Evolutionary conservation across 2,888 invertebrate species (phyloP), one percentile per base, ranked within the genome.

Genomic region (Oligia fasciuncula): DNA sequence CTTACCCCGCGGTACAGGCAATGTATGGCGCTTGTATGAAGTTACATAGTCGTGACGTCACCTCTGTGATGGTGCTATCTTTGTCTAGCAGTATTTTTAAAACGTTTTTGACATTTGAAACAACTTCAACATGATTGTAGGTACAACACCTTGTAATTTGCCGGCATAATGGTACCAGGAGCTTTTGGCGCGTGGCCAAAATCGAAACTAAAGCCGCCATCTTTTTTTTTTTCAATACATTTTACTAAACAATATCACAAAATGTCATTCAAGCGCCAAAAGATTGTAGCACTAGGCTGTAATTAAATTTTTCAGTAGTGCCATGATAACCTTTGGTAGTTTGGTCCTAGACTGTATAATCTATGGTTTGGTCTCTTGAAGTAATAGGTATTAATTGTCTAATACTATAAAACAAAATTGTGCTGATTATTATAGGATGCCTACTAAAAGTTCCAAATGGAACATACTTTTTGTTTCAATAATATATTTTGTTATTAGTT

Each of bases 401-500:
- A 43, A 43, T 43, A 43, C 9, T 13, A 46, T 13, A 43, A 43
- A 43, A 9, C 3, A 35, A 43, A 43, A 43, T 9, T 6, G 23
- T 8, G 2, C 9, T n/a, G 43, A 67, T 46, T 46, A n/a, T n/a
- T 43, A 46, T 46, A 46, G 9, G 2, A 67, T 51, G 6, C 9
- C 0, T 8, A 29, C 43, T 46, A n/a, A 17, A 46, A 76, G 80
- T 62, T 54, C 13, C 71, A 85, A 85, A 70, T 14, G 62, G 77
- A 87, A 82, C 63, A 73, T 14, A 80, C 76, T 73, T 80, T 79
- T 51, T 13, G 60, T 54, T 73, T n/a, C 43, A 35, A 70, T 76
- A 67, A 70, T 76, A 67, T 79, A 67, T 84, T 87, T 80, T 87
- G 68, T 87, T 79, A 69, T 69, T 62, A 73, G 82, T 85, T 81